Percentiles rank a stretch among this genome's conserved stretches.
These are phyloP conservation scores for Martes martes DNA, from an alignment of 2,113 vertebrate genomes.

Conservation along the genomic window DNA sequence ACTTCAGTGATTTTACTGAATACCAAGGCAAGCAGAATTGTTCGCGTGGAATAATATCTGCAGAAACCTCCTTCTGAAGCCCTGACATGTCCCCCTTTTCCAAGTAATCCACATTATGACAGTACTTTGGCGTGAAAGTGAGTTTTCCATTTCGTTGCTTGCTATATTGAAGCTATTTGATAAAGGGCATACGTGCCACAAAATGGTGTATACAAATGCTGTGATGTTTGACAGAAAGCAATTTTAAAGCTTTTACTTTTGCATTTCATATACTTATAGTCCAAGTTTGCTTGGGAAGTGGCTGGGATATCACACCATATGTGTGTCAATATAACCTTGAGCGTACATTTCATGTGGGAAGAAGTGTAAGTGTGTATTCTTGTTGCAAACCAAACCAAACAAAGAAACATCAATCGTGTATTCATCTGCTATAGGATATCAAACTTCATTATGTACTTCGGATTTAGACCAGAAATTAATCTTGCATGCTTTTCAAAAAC, in stretches of 20 bases:
- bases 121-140: neutral
- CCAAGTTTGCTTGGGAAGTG: neutral
- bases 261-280: neutral
- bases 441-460: neutral
- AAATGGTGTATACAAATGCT: neutral
- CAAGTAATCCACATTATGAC: neutral
- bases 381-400: neutral
- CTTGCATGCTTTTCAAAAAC: neutral
- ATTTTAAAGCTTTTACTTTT: constrained; percentile 33
- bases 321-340: neutral
- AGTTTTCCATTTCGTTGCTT: constrained; percentile 47
- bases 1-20: neutral
- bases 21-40: neutral
- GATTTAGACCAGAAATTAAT: neutral
- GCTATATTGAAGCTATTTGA: constrained; percentile 11
- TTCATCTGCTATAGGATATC: neutral
- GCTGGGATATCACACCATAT: neutral
- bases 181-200: neutral
- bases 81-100: neutral
- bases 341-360: neutral
- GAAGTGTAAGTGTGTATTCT: neutral
- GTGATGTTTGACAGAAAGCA: constrained; percentile 7
- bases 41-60: neutral
- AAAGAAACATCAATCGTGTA: neutral
- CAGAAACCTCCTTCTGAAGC: neutral